Evolutionary conservation across 2,888 invertebrate genomes (phyloP), one percentile per base, ranked within the genome.

Genomic region (Watsonalla cultraria): DNA sequence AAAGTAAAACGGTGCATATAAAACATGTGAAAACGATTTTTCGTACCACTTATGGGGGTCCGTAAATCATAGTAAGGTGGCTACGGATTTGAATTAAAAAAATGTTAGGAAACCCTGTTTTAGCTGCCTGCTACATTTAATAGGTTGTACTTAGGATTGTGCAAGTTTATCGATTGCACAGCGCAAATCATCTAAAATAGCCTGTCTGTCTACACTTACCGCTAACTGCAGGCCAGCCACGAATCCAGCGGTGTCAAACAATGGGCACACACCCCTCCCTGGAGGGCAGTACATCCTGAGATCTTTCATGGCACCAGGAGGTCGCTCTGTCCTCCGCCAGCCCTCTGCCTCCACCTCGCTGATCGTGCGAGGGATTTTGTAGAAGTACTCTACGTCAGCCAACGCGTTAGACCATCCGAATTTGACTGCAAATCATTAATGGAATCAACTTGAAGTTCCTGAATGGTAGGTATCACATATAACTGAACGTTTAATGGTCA

Each of bases 321-420:
- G 80, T 0, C 85, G 72, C 55, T 85, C 84, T 1, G 80, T 82
- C 7, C 86, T 69, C n/a, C 66, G 64, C 85, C 86, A 90, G 0
- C 82, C 87, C 5, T 75, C 78, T 8, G 60, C 66, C 58, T 86
- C 88, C 6, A 84, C 90, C 9, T 82, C 86, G 45, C 63, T 75
- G 56, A 82, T 78, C 7, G 85, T 84, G 24, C 87, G 82, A 0
- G 91, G 91, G 9, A 91, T 81, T n/a, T 70, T 74, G 76, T 73
- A 91, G 76, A 91, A 91, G 70, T 90, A 87, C 49, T 90, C 84
- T 58, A 74, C 76, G 60, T 89, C 84, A 0, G 80, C 83, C 1
- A 91, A 63, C 0, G 90, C 87, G 51, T 83, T 82, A 0, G 91
- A 82, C 86, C 87, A 90, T 5, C 90, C 91, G 62, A 90, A 89